Conservation (phyloP, 1,140 invertebrate species). For the Piezodorus guildinii region DNA sequence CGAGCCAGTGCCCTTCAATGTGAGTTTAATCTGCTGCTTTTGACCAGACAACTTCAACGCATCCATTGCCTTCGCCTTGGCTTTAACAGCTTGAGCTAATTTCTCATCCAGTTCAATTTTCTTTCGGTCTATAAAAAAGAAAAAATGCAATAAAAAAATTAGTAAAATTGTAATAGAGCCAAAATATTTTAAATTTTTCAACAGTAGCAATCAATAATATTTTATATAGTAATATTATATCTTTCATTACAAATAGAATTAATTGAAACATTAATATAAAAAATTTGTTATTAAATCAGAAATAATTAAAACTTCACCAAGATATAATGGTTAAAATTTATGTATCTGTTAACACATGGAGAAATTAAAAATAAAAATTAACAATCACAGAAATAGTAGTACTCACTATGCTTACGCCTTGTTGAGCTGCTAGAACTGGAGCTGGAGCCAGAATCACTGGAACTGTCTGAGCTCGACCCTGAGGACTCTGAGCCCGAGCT, state of each 20-base stretch:
- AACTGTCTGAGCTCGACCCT: slow-evolving; percentile 39
- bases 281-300: no score
- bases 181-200: no score
- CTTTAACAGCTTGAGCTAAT: slow-evolving; percentile 30
- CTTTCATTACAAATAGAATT: no score
- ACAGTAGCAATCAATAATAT: no score
- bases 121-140: slow-evolving; percentile 29
- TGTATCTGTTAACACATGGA: no score
- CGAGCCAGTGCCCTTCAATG: slow-evolving; percentile 38
- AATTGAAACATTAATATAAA: no score
- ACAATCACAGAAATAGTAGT: no score
- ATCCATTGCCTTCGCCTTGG: slow-evolving; percentile 38
- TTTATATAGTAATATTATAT: no score
- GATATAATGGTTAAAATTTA: no score
- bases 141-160: neutral
- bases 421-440: slow-evolving; percentile 41
- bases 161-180: no score
- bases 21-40: slow-evolving; percentile 61
- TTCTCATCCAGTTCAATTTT: slow-evolving; percentile 39
- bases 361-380: no score
- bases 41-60: slow-evolving; percentile 41
- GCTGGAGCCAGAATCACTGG: slow-evolving; percentile 37
- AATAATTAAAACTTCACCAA: no score
- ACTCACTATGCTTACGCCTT: neutral
- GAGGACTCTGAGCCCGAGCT: slow-evolving; percentile 31